phyloP scores from a whole-genome alignment of 2,113 vertebrate genomes.

The Tamias sibiricus region DNA sequence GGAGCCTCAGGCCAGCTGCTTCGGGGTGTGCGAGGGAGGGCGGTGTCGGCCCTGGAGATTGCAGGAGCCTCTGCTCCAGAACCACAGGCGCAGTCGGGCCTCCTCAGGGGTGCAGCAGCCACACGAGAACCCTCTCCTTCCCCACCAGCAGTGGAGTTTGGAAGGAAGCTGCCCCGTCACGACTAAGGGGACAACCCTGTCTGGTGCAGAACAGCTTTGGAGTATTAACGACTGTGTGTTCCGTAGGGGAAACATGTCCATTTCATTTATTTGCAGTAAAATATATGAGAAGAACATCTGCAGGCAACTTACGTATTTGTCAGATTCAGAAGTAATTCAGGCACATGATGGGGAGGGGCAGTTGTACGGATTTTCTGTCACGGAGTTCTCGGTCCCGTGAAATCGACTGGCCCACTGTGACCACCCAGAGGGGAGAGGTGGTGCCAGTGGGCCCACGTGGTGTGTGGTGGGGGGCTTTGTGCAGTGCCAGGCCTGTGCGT shows the following conservation, averaged over 20 bases:
- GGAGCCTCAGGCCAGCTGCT: background rate
- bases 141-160: background rate
- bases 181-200: background rate
- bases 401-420: background rate
- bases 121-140: background rate
- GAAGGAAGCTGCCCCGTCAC: background rate
- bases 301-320: background rate
- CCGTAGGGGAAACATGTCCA: background rate
- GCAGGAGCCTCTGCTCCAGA: background rate
- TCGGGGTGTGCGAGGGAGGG: background rate
- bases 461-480: accelerated
- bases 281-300: conserved; percentile 6
- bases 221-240: background rate
- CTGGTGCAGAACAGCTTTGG: background rate
- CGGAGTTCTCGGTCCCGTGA: background rate
- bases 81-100: accelerated
- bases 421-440: background rate
- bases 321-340: conserved; percentile 31
- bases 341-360: background rate
- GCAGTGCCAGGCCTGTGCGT: background rate
- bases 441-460: background rate
- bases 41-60: background rate
- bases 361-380: background rate
- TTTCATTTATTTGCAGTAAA: conserved; percentile 34
- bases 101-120: background rate